Conservation (phyloP, 2,888 invertebrate genomes). For the Bedellia somnulentella region DNA sequence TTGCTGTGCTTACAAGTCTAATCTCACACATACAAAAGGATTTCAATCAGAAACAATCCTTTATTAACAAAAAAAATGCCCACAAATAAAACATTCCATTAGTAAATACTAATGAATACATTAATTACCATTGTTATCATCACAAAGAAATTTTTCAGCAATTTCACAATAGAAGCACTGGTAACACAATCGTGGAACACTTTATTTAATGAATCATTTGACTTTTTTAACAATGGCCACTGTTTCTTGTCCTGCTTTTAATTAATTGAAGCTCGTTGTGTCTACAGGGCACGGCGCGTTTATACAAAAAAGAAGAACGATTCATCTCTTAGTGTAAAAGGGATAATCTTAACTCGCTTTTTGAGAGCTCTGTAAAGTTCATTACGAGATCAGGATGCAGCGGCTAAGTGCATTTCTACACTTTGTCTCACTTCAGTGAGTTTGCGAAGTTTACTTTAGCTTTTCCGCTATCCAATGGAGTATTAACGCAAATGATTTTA, state of each 20-base stretch:
- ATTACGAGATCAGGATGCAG: conserved; percentile 7
- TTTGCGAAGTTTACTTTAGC: too few species aligned
- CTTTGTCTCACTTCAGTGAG: conserved; percentile 1
- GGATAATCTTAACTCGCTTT: conserved; percentile 10
- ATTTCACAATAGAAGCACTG: conserved; percentile 1
- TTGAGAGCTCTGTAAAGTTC: conserved; percentile 11
- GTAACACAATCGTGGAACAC: conserved; percentile 2
- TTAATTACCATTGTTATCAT: too few species aligned
- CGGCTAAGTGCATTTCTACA: conserved; percentile 7
- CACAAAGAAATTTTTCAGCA: conserved; percentile 17
- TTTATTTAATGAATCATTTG: conserved; percentile 10
- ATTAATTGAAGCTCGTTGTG: conserved; percentile 25
- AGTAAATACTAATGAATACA: too few species aligned
- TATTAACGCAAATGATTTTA: too few species aligned
- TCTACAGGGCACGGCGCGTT: conserved; percentile 3
- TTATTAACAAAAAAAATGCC: too few species aligned
- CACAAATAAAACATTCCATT: too few species aligned
- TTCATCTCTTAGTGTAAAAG: conserved; percentile 8
- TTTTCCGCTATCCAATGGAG: too few species aligned
- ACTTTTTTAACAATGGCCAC: conserved; percentile 13
- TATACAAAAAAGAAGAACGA: conserved; percentile 9
- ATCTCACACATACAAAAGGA: too few species aligned
- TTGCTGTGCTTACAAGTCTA: too few species aligned
- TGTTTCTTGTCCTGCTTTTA: conserved; percentile 20
- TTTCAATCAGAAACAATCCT: too few species aligned